Base-by-base conservation (phyloP, 2,113 vertebrate genomes). In the Todiramphus saurophagus region DNA sequence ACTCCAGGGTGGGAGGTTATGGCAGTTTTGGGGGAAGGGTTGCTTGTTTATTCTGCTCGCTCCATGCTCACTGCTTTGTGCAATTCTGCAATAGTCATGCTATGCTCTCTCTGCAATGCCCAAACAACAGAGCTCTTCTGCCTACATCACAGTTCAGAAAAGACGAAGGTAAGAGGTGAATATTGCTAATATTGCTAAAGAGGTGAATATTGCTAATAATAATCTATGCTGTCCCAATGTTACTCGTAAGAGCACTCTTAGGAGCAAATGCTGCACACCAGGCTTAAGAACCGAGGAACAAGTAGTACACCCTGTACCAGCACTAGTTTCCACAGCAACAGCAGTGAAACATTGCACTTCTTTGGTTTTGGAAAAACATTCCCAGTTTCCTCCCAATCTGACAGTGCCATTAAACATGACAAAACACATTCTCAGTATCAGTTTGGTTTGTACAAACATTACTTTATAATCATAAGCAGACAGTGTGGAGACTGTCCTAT, bases 321-420 rank as follows among this genome's bases (percentile, higher is more conserved):
- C 41, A 46, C 21, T 70, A 27, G 37, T 91, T 93, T 76, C 87
- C 92, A 83, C 60, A 77, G 92, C 48, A 94, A 95, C 83, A 28
- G 23, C 12, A 83, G 50, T 15, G 39, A 94, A 95, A 89, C 43
- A 79, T 24, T 5, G 2, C 39, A 35, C 25, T 89, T 76, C 72
- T 91, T 48, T 63, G 80, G 53, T 68, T 64, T 73, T 76, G 72
- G 76, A 73, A 68, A 90, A 80, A 63, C 21, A 51, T 91, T 83
- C 35, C 46, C 56, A 28, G 21, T 83, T 94, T 72, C 63, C 24
- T 89, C 72, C 41, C 25, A n/a, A 2, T 60, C 16, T 80, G 55
- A 79, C 2, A 5, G 53, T 15, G 46, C 25, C 62, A 68, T 79
- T 75, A 67, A 37, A 85, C 89, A 89, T 60, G 43, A 68, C 10